Evolutionary conservation across 2,797 vertebrate species (phyloP).

Genomic region (Poeciliopsis gracilis): DNA sequence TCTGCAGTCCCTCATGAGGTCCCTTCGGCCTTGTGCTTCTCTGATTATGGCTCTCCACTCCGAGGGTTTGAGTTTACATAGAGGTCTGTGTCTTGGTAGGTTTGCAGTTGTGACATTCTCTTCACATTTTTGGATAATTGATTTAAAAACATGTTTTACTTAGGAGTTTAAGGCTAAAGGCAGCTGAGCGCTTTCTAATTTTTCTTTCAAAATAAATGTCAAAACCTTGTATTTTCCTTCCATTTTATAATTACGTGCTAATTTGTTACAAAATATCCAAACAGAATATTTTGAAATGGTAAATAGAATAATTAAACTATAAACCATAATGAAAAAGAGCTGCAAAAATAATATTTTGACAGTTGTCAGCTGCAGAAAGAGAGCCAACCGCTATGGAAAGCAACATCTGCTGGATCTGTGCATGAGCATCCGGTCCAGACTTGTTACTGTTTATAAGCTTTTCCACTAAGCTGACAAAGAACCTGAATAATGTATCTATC

Average conservation of each 20-base stretch:
- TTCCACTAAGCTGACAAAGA: slow-evolving; percentile 73
- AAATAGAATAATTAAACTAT: slow-evolving; percentile 50
- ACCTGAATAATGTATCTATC: slow-evolving; percentile 79
- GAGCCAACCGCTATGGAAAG: slow-evolving; percentile 17
- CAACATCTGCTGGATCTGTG: slow-evolving; percentile 40
- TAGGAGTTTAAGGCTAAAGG: background rate
- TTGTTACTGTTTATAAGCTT: slow-evolving; percentile 60
- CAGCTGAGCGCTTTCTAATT: background rate
- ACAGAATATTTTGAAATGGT: slow-evolving; percentile 4
- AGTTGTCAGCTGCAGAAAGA: slow-evolving; percentile 14
- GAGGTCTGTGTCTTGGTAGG: background rate
- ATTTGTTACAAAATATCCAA: background rate
- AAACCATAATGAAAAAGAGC: slow-evolving; percentile 3
- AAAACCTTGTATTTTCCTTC: background rate
- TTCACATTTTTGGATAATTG: background rate
- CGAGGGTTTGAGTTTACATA: background rate
- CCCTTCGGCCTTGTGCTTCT: background rate
- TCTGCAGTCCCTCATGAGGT: background rate
- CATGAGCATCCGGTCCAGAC: slow-evolving; percentile 55
- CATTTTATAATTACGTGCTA: background rate
- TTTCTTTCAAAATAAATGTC: background rate
- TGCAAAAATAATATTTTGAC: slow-evolving; percentile 8
- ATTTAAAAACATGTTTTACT: background rate
- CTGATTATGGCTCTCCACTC: background rate
- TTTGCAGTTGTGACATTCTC: background rate